phyloP scores from a whole-genome alignment of 2,113 vertebrate species.

The Malurus elegans region DNA sequence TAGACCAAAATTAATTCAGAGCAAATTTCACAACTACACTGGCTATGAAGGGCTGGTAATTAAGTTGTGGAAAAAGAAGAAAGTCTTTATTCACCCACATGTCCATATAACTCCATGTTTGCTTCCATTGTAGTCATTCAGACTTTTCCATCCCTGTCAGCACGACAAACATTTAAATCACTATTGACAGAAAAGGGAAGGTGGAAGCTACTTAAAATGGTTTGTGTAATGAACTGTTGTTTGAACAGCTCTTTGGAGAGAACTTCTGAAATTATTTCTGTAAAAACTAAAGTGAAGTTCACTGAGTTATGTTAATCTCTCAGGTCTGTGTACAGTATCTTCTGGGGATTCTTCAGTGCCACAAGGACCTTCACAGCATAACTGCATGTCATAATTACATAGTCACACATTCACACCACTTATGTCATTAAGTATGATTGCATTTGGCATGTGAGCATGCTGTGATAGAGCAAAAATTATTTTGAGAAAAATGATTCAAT shows the following conservation, averaged over 20 bases:
- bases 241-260: neutral
- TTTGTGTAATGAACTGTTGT: neutral
- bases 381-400: conserved; percentile 46
- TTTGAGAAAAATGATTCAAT: conserved; percentile 1
- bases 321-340: neutral
- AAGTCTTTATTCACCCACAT: neutral
- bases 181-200: neutral
- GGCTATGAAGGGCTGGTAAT: neutral
- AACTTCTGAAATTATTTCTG: neutral
- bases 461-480: conserved; percentile 24
- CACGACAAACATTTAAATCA: neutral
- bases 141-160: neutral
- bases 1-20: neutral
- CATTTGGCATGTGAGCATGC: neutral
- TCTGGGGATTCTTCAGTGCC: conserved; percentile 11
- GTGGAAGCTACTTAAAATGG: neutral
- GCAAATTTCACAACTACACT: neutral
- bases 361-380: conserved; percentile 38
- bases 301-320: neutral
- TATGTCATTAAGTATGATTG: conserved; percentile 62
- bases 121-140: neutral
- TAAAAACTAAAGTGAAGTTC: neutral
- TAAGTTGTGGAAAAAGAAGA: neutral
- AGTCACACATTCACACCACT: conserved; percentile 51
- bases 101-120: neutral